Base-by-base conservation (phyloP, 2,113 vertebrate species). In the Speoplatyrhinus poulsoni region DNA sequence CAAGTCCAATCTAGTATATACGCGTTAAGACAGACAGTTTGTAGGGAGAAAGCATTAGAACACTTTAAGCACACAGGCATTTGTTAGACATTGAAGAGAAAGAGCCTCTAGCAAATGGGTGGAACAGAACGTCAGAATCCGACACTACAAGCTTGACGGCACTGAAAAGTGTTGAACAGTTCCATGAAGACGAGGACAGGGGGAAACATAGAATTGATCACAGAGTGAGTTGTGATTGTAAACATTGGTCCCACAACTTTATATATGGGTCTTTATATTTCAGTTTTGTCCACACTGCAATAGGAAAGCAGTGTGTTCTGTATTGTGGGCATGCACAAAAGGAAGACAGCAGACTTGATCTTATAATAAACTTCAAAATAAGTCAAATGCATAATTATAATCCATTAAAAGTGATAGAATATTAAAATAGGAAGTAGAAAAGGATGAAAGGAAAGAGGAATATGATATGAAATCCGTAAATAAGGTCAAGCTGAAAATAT, bases 1-100 rank as follows among this genome's bases (percentile, higher is more conserved):
- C 69, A 83, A 79, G 85, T 87, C 76, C 82, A 79, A 87, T 87
- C 78, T 82, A 83, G 83, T 91, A 89, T 89, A 92, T 90, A 92
- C 89, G 72, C 87, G 84, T 91, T 91, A 85, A 91, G 77, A 69
- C 60, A 81, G 83, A 6, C 9, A 3, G 52, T 16, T 54, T 4
- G 80, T 85, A 82, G 77, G 84, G 76, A 70, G 75, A 70, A 81
- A 80, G 80, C 82, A 86, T 90, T 85, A 85, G 83, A 90, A 85
- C 88, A 86, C 81, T 87, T 82, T 85, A 85, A 86, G 81, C 86
- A 82, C 86, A 70, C 72, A 70, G 85, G 87, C 86, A 62, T 83
- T 84, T 86, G 7, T 82, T 67, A 82, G 69, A 77, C 47, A 54
- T 17, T 53, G 67, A 71, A 67, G 46, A 57, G 36, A 76, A 76